Evolutionary conservation across 2,888 invertebrate genomes (phyloP).

Genomic region (Phymatocera aterrima): DNA sequence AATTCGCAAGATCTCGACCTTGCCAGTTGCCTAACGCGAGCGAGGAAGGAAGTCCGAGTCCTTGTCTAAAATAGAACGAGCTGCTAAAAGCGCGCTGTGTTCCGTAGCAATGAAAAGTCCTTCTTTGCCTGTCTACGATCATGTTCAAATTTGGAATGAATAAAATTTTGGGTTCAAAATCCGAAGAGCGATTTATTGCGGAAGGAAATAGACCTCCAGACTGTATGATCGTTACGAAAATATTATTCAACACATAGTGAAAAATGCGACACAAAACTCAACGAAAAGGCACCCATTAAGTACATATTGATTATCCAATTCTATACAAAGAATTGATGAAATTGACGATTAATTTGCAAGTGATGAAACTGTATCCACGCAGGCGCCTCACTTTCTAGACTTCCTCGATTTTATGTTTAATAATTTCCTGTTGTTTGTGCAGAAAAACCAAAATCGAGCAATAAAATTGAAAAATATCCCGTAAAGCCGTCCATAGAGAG

Average conservation of each 20-base stretch:
- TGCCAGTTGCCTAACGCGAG: constrained; percentile 41
- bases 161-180: constrained; percentile 2
- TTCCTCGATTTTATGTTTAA: no score
- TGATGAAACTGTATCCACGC: no score
- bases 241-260: background rate
- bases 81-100: background rate
- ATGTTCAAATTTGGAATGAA: background rate
- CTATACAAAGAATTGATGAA: background rate
- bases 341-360: no score
- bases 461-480: no score
- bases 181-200: background rate
- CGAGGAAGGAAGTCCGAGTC: constrained; percentile 46
- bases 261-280: background rate
- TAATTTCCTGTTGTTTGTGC: no score
- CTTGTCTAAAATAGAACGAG: constrained; percentile 53
- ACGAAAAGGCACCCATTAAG: background rate
- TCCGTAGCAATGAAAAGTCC: constrained; percentile 22
- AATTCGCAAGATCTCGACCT: constrained; percentile 56
- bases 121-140: constrained; percentile 8
- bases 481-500: background rate
- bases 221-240: background rate
- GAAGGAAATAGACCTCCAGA: background rate
- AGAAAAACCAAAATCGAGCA: no score
- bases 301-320: background rate
- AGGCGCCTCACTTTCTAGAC: no score